Percentiles rank a stretch among this genome's conserved stretches.
Evolutionary conservation across 2,113 vertebrate genomes (phyloP).

Genomic region (Telmatochromis sp.): DNA sequence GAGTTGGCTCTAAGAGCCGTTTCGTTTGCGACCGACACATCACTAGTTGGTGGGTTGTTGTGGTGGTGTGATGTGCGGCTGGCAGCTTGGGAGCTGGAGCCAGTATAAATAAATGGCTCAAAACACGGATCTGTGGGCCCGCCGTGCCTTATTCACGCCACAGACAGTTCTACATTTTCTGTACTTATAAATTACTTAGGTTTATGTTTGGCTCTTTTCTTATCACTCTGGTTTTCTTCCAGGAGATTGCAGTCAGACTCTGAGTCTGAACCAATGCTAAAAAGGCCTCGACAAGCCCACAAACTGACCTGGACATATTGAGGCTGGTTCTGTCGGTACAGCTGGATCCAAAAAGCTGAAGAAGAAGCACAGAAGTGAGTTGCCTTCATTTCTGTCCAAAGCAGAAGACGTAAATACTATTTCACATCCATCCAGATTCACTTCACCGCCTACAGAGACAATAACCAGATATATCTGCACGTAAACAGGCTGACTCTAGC

Average conservation of each 20-base stretch:
- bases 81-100: neutral
- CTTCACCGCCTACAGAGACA: neutral
- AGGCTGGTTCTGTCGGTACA: neutral
- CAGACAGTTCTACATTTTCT: neutral
- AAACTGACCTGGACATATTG: neutral
- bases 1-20: neutral
- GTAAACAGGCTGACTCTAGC: neutral
- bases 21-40: fast-evolving
- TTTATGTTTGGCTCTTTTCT: neutral
- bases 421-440: neutral
- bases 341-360: neutral
- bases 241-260: neutral
- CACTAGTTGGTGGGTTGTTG: neutral
- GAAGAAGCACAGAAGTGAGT: neutral
- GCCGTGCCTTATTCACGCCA: neutral
- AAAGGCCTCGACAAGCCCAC: neutral
- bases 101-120: neutral
- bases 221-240: neutral
- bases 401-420: neutral
- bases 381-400: neutral
- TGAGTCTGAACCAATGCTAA: neutral
- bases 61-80: neutral
- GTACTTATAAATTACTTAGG: neutral
- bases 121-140: fast-evolving
- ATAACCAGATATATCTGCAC: neutral